Evolutionary conservation across 2,113 vertebrate genomes (phyloP).

Genomic region (Hydrolagus affinis): DNA sequence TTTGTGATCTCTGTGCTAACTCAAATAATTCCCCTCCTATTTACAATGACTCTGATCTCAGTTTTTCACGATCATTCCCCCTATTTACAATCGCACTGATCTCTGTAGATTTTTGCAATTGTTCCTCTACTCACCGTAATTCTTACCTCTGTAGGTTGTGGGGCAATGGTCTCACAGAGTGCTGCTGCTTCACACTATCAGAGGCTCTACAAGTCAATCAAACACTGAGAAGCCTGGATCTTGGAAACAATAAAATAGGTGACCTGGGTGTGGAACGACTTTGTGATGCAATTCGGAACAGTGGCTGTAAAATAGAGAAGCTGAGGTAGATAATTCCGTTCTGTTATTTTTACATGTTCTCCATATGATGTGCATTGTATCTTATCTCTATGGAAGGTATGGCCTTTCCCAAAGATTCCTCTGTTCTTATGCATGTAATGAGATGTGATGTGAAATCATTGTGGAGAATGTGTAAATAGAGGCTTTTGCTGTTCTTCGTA

Average conservation of each 20-base stretch:
- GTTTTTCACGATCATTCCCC: too few relatives aligned
- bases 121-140: too few relatives aligned
- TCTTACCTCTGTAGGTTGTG: constrained; percentile 12
- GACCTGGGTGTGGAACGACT: constrained; percentile 16
- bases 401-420: too few relatives aligned
- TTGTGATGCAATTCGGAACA: neutral
- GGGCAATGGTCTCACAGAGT: neutral
- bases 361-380: neutral
- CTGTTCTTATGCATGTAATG: too few relatives aligned
- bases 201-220: constrained; percentile 7
- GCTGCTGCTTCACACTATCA: neutral
- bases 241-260: neutral
- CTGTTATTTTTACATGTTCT: neutral
- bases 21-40: too few relatives aligned
- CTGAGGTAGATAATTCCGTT: neutral
- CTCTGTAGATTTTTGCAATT: too few relatives aligned
- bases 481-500: too few relatives aligned
- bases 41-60: too few relatives aligned
- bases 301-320: constrained; percentile 23
- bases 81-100: too few relatives aligned
- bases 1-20: neutral
- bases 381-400: too few relatives aligned
- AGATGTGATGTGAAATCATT: too few relatives aligned
- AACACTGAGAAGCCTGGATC: constrained; percentile 15
- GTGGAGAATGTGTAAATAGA: too few relatives aligned